These are phyloP conservation scores for Hedychridium roseum DNA, from an alignment of 2,888 invertebrate species.

Conservation along the genomic window DNA sequence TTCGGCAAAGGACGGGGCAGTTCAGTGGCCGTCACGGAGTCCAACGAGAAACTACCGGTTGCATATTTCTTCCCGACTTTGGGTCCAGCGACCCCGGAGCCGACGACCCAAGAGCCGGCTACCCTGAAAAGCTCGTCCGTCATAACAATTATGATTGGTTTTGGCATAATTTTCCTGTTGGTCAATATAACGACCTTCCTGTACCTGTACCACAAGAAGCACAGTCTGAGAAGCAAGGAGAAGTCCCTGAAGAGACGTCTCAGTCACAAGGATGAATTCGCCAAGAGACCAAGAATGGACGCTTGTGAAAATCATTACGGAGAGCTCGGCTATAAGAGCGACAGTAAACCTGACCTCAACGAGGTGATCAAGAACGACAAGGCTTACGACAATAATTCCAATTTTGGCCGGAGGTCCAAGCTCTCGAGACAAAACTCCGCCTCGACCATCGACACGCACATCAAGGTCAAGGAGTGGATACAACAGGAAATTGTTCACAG, in stretches of 20 bases:
- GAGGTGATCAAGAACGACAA: conserved; percentile 62
- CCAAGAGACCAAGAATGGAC: conserved; percentile 46
- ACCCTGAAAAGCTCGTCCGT: conserved; percentile 51
- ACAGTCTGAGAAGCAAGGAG: conserved; percentile 67
- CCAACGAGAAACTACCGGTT: conserved; percentile 10
- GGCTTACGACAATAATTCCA: conserved; percentile 62
- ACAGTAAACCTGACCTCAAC: conserved; percentile 60
- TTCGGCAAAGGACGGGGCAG: conserved; percentile 12
- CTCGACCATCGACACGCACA: conserved; percentile 85
- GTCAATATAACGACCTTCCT: conserved; percentile 77
- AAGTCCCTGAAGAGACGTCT: conserved; percentile 64
- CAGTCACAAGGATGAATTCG: conserved; percentile 65
- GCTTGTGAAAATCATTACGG: conserved; percentile 65
- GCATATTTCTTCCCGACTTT: conserved; percentile 17
- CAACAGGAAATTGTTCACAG: conserved; percentile 79
- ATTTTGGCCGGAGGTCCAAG: conserved; percentile 71
- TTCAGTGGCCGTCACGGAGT: conserved; percentile 12
- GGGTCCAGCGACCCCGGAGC: conserved; percentile 6
- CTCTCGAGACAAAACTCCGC: conserved; percentile 77
- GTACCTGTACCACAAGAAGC: conserved; percentile 74
- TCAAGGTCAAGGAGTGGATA: conserved; percentile 89
- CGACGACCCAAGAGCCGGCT: conserved; percentile 20
- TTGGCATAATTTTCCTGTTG: conserved; percentile 75
- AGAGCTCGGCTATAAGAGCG: conserved; percentile 65
- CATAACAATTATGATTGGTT: conserved; percentile 63